Percentiles rank a stretch among this genome's conserved stretches.
These are phyloP conservation scores for Myotis findleyi DNA, from an alignment of 2,797 vertebrate species.

Conservation along the genomic window DNA sequence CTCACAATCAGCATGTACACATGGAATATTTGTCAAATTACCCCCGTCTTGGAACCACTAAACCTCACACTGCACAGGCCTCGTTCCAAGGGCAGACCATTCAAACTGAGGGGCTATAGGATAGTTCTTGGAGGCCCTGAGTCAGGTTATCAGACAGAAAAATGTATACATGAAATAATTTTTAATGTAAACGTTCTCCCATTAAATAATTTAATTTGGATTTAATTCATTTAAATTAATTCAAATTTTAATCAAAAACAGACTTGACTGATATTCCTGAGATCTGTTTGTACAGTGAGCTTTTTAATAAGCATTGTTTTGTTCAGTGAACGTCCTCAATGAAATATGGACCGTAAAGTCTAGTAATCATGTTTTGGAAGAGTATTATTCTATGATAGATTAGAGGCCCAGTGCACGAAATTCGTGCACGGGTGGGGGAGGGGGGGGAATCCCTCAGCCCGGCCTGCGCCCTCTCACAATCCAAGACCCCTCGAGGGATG, in stretches of 20 bases:
- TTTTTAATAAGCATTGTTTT: background rate
- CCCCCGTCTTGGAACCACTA: background rate
- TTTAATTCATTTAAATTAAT: background rate
- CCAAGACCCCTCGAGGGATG: too few relatives aligned
- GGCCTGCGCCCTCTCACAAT: too few relatives aligned
- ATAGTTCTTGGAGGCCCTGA: background rate
- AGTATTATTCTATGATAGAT: background rate
- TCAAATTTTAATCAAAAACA: background rate
- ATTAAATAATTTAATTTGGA: background rate
- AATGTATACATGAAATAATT: background rate
- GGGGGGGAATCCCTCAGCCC: too few relatives aligned
- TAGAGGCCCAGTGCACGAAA: too few relatives aligned
- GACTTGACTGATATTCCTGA: background rate
- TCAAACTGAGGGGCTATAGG: accelerated
- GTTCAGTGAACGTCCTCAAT: background rate
- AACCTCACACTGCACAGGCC: background rate
- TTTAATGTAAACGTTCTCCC: background rate
- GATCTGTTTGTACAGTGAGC: background rate
- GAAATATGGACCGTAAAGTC: background rate
- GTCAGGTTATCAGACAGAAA: background rate
- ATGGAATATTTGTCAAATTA: accelerated
- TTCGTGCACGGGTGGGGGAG: too few relatives aligned
- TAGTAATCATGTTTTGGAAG: background rate
- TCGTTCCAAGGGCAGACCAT: accelerated
- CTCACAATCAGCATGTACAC: background rate